Base-by-base conservation (phyloP, 1,140 invertebrate genomes). In the Zaprionus ghesquierei region DNA sequence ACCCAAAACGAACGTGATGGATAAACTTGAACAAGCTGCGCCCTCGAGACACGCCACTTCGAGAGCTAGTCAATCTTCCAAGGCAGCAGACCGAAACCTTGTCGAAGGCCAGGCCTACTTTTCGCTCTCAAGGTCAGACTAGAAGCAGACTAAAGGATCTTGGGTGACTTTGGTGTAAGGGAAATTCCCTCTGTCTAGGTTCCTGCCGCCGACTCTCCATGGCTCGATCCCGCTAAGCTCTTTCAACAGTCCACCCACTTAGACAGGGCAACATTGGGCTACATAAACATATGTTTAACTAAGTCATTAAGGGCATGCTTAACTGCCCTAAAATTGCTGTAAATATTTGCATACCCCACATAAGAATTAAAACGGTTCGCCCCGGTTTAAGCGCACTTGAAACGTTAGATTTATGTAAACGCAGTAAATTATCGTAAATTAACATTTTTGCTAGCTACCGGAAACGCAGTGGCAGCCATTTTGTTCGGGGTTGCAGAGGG, bases 381-480 rank as follows among this genome's bases (percentile, higher is more conserved):
- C 13, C 2, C 31, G 4, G n/a, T 25, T 56, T 56, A 18, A 23
- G 35, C n/a, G 18, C 35, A 33, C 31, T 33, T 13, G 35, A n/a
- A 29, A 33, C 31, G 31, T 33, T 61, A 35, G 46, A 51, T 62
- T 51, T 51, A 62, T 62, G 60, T 62, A 62, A 62, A 51, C 33
- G 31, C 33, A 4, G 50, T 53, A 62, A 53, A 62, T 62, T 62
- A 62, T 25, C 46, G 50, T 62, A 53, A 62, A 51, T 62, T 22
- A 46, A 46, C 41, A 46, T 46, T 46, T 35, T 35, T 35, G 27
- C 27, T 9, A 29, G 3, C 27, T 29, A 5, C 35, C 35, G 35
- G 35, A 41, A 9, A 41, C n/a, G 35, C 18, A 46, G 9, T 1
- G 12, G 18, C 9, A 46, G 41, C 41, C 18, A 46, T 46, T 18